Evolutionary conservation across 2,888 invertebrate genomes (phyloP).

Genomic region (Stenurella melanura): DNA sequence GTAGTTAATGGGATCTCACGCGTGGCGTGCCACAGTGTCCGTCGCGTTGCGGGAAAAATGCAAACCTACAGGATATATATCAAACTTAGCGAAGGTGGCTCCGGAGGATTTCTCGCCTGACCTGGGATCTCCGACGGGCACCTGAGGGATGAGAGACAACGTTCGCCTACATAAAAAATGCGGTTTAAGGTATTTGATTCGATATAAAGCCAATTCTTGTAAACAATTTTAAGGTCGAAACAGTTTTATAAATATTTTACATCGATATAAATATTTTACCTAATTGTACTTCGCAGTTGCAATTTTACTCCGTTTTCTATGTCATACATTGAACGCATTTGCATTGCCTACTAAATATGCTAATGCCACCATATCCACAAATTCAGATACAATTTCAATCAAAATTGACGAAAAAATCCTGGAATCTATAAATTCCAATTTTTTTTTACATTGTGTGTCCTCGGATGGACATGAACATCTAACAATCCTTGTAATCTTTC

Average conservation of each 20-base stretch:
- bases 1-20: constrained; percentile 44
- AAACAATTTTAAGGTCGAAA: background rate
- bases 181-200: background rate
- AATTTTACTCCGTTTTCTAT: too few relatives aligned
- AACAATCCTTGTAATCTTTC: too few relatives aligned
- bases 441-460: too few relatives aligned
- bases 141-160: constrained; percentile 17
- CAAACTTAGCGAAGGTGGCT: constrained; percentile 38
- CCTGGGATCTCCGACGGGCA: constrained; percentile 23
- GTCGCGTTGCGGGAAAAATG: constrained; percentile 35
- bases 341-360: too few relatives aligned
- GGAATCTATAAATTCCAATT: too few relatives aligned
- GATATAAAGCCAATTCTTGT: background rate
- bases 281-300: too few relatives aligned
- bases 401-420: too few relatives aligned
- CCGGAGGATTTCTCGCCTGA: constrained; percentile 20
- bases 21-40: constrained; percentile 41
- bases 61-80: constrained; percentile 36
- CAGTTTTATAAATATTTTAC: background rate
- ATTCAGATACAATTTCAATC: too few relatives aligned
- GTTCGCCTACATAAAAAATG: constrained; percentile 16
- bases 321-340: too few relatives aligned
- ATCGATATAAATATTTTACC: background rate
- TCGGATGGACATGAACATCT: too few relatives aligned
- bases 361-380: too few relatives aligned